A percentile compares a stretch with the other conserved stretches of the same genome.
Conservation (phyloP, 2,113 vertebrate species). For the Psilopsiagon aymara region DNA sequence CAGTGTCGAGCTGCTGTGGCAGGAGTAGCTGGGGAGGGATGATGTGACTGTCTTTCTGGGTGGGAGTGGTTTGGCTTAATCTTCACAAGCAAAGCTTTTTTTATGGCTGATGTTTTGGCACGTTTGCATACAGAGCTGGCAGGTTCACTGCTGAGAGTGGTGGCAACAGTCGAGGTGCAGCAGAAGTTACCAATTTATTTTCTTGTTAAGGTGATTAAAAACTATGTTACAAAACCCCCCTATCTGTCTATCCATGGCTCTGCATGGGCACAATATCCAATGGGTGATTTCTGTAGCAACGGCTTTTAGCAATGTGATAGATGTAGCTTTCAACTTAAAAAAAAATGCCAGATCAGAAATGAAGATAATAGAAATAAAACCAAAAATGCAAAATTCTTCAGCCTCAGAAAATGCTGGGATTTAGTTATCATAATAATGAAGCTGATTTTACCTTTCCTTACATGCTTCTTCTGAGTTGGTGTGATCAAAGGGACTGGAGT, state of each 20-base stretch:
- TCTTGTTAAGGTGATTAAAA: not conserved
- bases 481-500: not conserved
- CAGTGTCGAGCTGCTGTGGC: rapidly evolving
- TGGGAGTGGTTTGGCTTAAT: not conserved
- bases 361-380: not conserved
- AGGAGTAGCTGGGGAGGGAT: too few species aligned
- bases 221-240: not conserved
- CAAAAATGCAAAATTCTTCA: not conserved
- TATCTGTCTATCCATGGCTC: not conserved
- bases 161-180: not conserved
- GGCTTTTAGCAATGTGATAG: not conserved
- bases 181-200: rapidly evolving
- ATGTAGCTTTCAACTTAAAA: not conserved
- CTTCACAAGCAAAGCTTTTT: not conserved
- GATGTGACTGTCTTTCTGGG: not conserved
- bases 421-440: not conserved
- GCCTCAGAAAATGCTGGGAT: not conserved
- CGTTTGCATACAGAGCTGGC: not conserved
- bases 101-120: not conserved
- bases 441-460: not conserved
- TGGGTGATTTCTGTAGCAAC: not conserved
- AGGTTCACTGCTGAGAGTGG: rapidly evolving
- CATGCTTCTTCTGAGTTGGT: not conserved
- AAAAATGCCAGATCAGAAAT: not conserved
- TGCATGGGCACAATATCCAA: not conserved